Evolutionary conservation across 2,888 invertebrate species (phyloP).

Genomic region (Drymonia ruficornis): DNA sequence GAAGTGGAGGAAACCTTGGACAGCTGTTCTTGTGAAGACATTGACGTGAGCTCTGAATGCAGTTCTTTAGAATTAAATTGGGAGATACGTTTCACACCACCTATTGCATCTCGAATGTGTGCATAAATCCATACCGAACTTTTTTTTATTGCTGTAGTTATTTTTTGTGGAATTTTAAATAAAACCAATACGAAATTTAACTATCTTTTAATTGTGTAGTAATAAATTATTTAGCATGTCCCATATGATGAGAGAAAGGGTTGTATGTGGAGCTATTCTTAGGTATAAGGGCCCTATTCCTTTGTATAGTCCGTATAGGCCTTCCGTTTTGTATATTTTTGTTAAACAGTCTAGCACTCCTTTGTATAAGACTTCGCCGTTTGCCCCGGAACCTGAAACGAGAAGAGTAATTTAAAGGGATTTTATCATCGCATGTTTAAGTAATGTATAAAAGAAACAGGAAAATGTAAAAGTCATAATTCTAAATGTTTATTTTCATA

Average conservation of each 20-base stretch:
- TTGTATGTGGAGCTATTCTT: constrained; percentile 91
- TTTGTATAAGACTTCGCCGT: constrained; percentile 88
- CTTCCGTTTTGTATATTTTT: constrained; percentile 91
- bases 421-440: too few species aligned
- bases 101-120: constrained; percentile 35
- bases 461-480: too few species aligned
- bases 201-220: constrained; percentile 54
- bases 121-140: background rate
- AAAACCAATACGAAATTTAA: constrained; percentile 27
- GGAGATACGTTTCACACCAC: constrained; percentile 74
- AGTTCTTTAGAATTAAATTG: constrained; percentile 69
- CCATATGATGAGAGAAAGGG: constrained; percentile 91
- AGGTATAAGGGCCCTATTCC: constrained; percentile 90
- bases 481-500: too few species aligned
- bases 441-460: too few species aligned
- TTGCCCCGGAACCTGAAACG: constrained; percentile 83
- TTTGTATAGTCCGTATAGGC: constrained; percentile 91
- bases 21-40: constrained; percentile 52
- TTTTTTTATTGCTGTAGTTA: too few species aligned
- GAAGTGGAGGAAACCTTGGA: constrained; percentile 24
- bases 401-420: background rate
- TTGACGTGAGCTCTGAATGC: constrained; percentile 51
- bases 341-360: constrained; percentile 90
- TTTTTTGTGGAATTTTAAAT: constrained; percentile 10
- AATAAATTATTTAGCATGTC: constrained; percentile 79